These are phyloP conservation scores for Falco peregrinus DNA, from an alignment of 2,797 vertebrate genomes.

Conservation along the genomic window DNA sequence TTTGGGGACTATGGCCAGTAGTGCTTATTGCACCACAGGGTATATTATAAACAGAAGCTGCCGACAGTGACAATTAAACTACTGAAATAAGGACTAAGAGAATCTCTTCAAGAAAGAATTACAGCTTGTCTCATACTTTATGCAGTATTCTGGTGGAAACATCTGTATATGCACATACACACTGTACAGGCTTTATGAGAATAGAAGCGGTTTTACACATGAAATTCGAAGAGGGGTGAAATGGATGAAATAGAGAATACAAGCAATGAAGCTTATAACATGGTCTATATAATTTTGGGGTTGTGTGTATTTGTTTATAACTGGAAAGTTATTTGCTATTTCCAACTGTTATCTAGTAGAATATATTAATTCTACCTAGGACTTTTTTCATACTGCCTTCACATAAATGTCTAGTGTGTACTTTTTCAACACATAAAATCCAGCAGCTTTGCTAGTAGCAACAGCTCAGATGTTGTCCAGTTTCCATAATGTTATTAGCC, in stretches of 20 bases:
- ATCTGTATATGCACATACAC: background rate
- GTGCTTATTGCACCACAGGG: conserved; percentile 64
- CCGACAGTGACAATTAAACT: conserved; percentile 74
- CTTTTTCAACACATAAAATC: background rate
- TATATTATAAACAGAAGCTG: conserved; percentile 74
- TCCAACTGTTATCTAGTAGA: background rate
- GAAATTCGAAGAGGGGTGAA: background rate
- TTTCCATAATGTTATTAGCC: background rate
- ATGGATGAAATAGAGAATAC: background rate
- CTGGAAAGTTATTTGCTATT: background rate
- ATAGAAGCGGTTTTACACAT: background rate
- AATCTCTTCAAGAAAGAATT: conserved; percentile 65
- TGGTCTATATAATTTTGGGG: background rate
- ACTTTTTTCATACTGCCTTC: background rate
- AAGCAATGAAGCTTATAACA: background rate
- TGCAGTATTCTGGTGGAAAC: background rate
- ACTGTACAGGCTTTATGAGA: background rate
- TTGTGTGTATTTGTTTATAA: background rate
- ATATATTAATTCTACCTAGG: background rate
- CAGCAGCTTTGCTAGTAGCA: background rate
- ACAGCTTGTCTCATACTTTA: conserved; percentile 47
- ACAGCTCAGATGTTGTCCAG: background rate
- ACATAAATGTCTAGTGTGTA: background rate
- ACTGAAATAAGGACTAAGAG: conserved; percentile 74
- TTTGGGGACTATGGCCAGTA: conserved; percentile 60